phyloP scores from a whole-genome alignment of 2,797 vertebrate genomes.

The Argya squamiceps region DNA sequence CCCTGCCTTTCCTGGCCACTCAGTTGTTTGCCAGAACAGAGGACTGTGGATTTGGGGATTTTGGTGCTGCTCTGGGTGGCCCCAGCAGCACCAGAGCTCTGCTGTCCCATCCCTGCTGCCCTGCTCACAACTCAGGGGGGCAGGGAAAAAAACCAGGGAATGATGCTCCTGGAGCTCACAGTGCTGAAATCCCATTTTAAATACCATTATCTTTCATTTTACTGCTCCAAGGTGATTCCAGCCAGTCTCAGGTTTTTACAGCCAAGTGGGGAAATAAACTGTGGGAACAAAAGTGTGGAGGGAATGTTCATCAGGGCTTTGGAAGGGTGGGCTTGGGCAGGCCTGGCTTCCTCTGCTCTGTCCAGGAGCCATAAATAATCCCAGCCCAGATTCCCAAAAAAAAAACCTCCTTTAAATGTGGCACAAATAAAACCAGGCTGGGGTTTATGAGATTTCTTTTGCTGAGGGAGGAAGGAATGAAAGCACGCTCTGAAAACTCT shows the following conservation, averaged over 20 bases:
- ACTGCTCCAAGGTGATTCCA: background rate
- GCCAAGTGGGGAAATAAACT: background rate
- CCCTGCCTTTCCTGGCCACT: background rate
- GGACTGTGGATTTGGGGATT: accelerated
- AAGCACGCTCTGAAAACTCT: background rate
- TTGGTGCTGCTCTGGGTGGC: background rate
- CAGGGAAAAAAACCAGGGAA: background rate
- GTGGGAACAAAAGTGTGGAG: background rate
- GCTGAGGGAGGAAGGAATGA: background rate
- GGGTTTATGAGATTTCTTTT: background rate
- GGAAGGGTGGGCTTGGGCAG: accelerated
- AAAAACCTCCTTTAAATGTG: background rate
- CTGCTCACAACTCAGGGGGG: background rate
- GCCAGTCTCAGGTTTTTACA: background rate
- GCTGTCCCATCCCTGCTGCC: background rate
- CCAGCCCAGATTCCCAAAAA: background rate
- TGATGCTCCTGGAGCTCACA: background rate
- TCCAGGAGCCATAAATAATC: background rate
- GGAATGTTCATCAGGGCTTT: background rate
- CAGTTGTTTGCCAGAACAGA: background rate
- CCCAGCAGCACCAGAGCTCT: background rate
- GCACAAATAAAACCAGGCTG: background rate
- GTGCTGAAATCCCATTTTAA: background rate
- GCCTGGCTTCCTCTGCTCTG: background rate
- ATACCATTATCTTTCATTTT: background rate